Evolutionary conservation across 2,888 invertebrate genomes (phyloP), one percentile per base, ranked within the genome.

Genomic region (Xestia rhomboidea): DNA sequence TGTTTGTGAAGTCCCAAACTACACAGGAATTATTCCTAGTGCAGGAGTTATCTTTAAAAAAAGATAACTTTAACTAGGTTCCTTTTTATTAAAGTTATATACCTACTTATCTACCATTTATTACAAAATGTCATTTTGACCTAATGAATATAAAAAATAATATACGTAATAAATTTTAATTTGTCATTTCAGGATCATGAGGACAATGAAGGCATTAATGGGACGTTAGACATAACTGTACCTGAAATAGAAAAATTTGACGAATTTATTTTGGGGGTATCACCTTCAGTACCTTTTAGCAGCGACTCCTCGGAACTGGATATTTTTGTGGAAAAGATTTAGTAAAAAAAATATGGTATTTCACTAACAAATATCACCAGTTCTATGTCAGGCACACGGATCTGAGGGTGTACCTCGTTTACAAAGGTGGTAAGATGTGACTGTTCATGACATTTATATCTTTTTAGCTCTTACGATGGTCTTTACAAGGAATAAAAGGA

Each of bases 381-480:
- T 76, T 60, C 68, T 81, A 75, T 72, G 73, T 81, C 68, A 79
- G 77, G 74, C 76, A 83, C 51, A 68, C 73, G 63, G 81, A 81
- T 79, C 66, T 82, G 30, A 77, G 79, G 75, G 68, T 77, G 69
- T 75, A 83, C 69, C 82, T 69, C 71, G 83, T 73, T 70, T 82
- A 46, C 57, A 77, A 76, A 73, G 70, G 73, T 80, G 84, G 82
- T 68, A 74, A 68, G 81, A 83, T 74, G 81, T 79, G 72, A 76
- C 76, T 76, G 76, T 76, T 76, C 57, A 72, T 76, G 73, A 80
- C 74, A 80, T 85, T 70, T 84, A 82, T 68, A 80, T 84, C 49
- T 72, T 83, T 72, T 76, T 84, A 76, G 85, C 86, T 30, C 44
- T 86, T 51, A 83, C 85, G 62, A 83, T 85, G 83, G 73, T 85